phyloP scores from a whole-genome alignment of 2,113 vertebrate species.

The Empidonax alnorum region DNA sequence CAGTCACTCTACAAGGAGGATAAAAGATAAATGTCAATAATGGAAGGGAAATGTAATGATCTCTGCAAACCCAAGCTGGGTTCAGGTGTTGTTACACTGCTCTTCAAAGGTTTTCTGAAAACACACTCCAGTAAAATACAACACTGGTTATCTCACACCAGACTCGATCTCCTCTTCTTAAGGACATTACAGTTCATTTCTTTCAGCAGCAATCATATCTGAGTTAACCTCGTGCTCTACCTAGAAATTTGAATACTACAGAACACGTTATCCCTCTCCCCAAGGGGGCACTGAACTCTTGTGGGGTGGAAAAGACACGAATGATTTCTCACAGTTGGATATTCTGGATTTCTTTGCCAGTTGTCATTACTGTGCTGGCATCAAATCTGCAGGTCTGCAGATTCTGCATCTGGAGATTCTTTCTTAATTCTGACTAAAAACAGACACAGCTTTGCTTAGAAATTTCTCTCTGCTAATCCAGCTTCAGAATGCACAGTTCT shows the following conservation, averaged over 20 bases:
- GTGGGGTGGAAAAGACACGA: background rate
- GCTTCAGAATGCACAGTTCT: background rate
- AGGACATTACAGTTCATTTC: background rate
- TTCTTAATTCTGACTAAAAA: background rate
- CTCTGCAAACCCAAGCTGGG: background rate
- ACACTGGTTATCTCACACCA: background rate
- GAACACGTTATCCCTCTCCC: background rate
- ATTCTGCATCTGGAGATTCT: background rate
- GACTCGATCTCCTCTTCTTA: background rate
- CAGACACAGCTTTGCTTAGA: background rate
- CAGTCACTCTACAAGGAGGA: background rate
- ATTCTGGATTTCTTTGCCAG: background rate
- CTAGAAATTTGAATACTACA: background rate
- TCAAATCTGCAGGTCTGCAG: background rate
- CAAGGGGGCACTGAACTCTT: background rate
- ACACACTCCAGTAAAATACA: background rate
- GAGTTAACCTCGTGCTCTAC: background rate
- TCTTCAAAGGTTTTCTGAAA: background rate
- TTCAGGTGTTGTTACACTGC: background rate
- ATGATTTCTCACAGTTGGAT: background rate
- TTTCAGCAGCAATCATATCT: background rate
- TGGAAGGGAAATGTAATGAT: background rate
- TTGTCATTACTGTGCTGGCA: background rate
- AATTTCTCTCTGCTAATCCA: background rate
- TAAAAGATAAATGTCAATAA: background rate